These are phyloP conservation scores for Microctonus hyperodae DNA, from an alignment of 2,888 invertebrate genomes.

Conservation along the genomic window DNA sequence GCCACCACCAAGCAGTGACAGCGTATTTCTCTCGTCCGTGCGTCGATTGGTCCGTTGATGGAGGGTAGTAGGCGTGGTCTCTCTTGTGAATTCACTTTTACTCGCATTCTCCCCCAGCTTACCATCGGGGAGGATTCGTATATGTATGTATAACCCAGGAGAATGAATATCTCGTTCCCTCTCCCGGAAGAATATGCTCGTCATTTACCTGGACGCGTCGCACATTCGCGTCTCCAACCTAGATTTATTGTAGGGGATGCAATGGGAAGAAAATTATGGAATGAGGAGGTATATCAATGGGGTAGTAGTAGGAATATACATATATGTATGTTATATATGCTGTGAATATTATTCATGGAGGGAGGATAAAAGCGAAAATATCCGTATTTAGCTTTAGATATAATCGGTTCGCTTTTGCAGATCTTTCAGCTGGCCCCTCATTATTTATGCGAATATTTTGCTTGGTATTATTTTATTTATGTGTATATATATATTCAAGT, in stretches of 20 bases:
- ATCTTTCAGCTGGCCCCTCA: conserved; percentile 24
- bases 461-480: no score
- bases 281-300: no score
- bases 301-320: not conserved
- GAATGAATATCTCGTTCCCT: conserved; percentile 11
- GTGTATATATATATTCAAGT: no score
- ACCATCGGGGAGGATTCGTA: conserved; percentile 14
- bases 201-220: conserved; percentile 35
- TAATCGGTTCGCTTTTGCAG: conserved; percentile 54
- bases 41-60: conserved; percentile 37
- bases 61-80: conserved; percentile 40
- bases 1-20: conserved; percentile 41
- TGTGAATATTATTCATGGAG: not conserved
- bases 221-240: no score
- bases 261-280: not conserved
- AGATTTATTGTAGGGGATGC: not conserved
- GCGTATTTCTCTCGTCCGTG: conserved; percentile 35
- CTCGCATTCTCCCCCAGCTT: conserved; percentile 26
- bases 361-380: conserved; percentile 37
- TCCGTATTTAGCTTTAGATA: conserved; percentile 53
- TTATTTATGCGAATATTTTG: no score
- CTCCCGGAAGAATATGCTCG: conserved; percentile 11
- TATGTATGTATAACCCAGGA: conserved; percentile 1
- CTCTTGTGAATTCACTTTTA: not conserved
- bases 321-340: not conserved